These are phyloP conservation scores for Callipepla californica DNA, from an alignment of 2,113 vertebrate genomes.

Conservation along the genomic window DNA sequence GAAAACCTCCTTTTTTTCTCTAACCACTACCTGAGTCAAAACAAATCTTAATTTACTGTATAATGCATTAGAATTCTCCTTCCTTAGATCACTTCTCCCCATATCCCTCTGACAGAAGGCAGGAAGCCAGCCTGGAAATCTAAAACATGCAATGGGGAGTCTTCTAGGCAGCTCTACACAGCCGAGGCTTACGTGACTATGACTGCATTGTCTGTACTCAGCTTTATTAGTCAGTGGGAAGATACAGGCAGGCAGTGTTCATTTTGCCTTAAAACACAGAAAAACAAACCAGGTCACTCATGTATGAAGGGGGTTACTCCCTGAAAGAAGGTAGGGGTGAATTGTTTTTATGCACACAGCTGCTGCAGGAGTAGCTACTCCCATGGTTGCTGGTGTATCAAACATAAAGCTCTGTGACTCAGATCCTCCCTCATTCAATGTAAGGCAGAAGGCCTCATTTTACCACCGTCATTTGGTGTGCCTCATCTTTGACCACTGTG, in stretches of 20 bases:
- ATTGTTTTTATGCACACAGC: accelerated
- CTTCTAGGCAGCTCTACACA: neutral
- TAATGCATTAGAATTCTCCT: neutral
- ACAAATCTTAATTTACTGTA: neutral
- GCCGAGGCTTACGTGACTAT: accelerated
- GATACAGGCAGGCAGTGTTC: neutral
- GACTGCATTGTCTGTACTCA: neutral
- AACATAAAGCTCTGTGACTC: neutral
- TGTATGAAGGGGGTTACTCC: neutral
- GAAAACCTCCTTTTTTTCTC: neutral
- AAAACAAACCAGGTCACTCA: neutral
- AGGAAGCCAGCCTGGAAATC: neutral
- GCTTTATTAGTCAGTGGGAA: neutral
- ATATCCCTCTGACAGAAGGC: neutral
- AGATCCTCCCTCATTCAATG: neutral
- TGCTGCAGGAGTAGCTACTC: neutral
- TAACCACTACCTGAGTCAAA: neutral
- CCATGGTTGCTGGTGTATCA: accelerated
- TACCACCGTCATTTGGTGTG: neutral
- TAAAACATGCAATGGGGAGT: neutral
- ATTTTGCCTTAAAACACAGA: neutral
- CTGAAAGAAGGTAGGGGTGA: neutral
- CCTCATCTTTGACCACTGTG: neutral
- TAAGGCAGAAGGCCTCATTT: neutral
- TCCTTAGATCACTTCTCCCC: neutral